Evolutionary conservation across 2,797 vertebrate genomes (phyloP), one percentile per base, ranked within the genome.

Genomic region (Leptodactylus fallax): DNA sequence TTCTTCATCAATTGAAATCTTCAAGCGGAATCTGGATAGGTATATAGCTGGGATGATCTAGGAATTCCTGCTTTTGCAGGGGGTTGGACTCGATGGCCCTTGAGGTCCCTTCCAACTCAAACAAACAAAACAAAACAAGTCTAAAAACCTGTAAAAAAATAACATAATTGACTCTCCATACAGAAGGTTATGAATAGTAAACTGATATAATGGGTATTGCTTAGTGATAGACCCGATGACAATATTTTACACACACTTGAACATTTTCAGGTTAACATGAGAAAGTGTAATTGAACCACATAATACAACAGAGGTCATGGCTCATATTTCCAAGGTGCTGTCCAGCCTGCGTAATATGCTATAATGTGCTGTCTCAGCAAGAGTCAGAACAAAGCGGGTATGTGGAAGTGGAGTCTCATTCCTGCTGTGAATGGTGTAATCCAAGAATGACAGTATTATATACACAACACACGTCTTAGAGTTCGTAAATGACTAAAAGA

Each of bases 371-470:
- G 63, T 86, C 74, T 83, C 27, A 53, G 79, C 81, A 77, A 86
- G 53, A 79, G 49, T 53, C 58, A 89, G 85, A 89, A 89, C 88
- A 86, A 89, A 89, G 88, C 80, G 78, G 79, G 47, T 79, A 89
- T 86, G 88, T 79, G 3, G 51, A 83, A 85, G 69, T 71, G 36
- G 85, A 89, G 88, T 83, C 85, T 69, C 71, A 83, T 71, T 78
- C 85, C 79, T 67, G 56, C 83, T 85, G 87, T 83, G 81, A 23
- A 79, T 79, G 49, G 72, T 85, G 78, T 82, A 85, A 89, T 60
- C 79, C 53, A 81, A 89, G 87, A 86, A 82, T 58, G 49, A 45
- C 13, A 81, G 67, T 78, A 56, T 80, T 60, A 21, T 82, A 49
- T 60, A 82, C 81, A 74, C n/a, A 72, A 89, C 82, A 86, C 79